These are phyloP conservation scores for Channallabes apus DNA, from an alignment of 2,797 vertebrate species.

Conservation along the genomic window DNA sequence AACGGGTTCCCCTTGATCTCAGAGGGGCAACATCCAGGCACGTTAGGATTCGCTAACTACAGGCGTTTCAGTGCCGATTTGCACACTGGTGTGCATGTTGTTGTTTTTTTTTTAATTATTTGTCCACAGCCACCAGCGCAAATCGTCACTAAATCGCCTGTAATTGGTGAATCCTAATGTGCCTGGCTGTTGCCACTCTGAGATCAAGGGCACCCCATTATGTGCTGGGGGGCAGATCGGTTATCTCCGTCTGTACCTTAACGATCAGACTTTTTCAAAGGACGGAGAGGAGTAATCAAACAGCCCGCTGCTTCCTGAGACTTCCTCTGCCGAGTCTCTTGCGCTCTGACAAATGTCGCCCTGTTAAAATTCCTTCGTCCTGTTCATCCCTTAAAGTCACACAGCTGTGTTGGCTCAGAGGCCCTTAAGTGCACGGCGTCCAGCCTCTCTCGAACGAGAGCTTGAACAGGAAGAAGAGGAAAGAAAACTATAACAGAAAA, in stretches of 20 bases:
- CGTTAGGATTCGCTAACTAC: conserved; percentile 46
- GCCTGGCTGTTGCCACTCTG: conserved; percentile 60
- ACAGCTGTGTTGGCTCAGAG: conserved; percentile 49
- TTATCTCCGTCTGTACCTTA: conserved; percentile 67
- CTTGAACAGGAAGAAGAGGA: background rate
- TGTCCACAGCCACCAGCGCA: background rate
- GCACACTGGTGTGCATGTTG: background rate
- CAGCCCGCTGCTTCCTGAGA: conserved; percentile 46
- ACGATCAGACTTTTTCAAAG: conserved; percentile 67
- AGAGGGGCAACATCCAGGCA: conserved; percentile 60
- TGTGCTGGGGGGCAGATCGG: conserved; percentile 65
- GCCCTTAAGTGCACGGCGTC: conserved; percentile 5
- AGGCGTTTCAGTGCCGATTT: background rate
- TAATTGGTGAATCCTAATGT: conserved; percentile 48
- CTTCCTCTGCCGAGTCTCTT: conserved; percentile 16
- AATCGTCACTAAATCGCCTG: background rate
- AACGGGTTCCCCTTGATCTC: conserved; percentile 65
- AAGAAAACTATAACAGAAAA: background rate
- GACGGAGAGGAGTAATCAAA: conserved; percentile 57
- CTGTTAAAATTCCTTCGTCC: conserved; percentile 53
- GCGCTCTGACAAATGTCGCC: conserved; percentile 62
- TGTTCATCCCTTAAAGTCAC: conserved; percentile 53
- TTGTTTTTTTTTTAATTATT: background rate
- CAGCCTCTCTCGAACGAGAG: conserved; percentile 6
- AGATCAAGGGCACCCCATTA: conserved; percentile 66